Evolutionary conservation across 2,888 invertebrate species (phyloP).

Genomic region (Elysia crispata): DNA sequence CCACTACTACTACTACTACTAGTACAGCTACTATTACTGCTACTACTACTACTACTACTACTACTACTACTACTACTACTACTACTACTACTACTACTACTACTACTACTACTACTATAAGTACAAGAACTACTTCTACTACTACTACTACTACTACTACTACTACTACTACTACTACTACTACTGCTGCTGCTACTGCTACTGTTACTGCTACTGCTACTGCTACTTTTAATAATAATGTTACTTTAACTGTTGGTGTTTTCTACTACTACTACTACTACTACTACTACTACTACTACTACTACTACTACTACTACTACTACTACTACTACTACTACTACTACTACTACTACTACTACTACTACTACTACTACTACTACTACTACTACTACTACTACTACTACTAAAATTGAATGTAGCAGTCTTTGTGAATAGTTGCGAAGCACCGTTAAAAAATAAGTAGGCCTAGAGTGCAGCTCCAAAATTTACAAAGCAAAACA

Average conservation of each 20-base stretch:
- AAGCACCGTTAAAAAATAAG: no score
- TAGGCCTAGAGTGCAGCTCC: no score
- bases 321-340: conserved; percentile 38
- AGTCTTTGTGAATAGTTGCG: no score
- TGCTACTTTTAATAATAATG: background rate
- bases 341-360: conserved; percentile 32
- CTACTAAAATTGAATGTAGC: no score
- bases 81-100: conserved; percentile 32
- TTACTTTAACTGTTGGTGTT: no score
- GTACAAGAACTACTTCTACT: conserved; percentile 30
- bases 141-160: conserved; percentile 32
- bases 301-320: conserved; percentile 35
- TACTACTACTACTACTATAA: conserved; percentile 34
- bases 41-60: conserved; percentile 20
- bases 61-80: conserved; percentile 40
- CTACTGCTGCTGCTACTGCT: conserved; percentile 32
- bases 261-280: conserved; percentile 44
- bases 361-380: conserved; percentile 38
- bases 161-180: conserved; percentile 38
- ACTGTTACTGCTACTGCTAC: conserved; percentile 11
- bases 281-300: conserved; percentile 30
- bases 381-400: no score
- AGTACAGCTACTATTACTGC: background rate
- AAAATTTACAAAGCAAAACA: no score
- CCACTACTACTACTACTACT: no score